phyloP scores from a whole-genome alignment of 2,113 vertebrate genomes.

The Macquaria ambigua region DNA sequence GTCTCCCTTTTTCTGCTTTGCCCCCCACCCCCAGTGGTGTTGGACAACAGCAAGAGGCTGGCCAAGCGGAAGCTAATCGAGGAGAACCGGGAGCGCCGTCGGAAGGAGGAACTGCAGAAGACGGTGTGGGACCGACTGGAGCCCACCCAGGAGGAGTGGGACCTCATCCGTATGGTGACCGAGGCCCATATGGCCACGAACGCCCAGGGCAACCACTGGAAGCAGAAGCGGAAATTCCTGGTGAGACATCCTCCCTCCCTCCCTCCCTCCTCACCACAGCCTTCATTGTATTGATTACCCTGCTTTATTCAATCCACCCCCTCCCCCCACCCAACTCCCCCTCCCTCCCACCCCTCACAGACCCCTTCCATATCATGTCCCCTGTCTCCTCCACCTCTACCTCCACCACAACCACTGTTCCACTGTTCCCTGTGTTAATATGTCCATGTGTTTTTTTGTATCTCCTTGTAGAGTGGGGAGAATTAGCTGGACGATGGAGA shows the following conservation, averaged over 20 bases:
- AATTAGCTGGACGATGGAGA: slow-evolving; percentile 83
- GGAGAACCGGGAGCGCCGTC: slow-evolving; percentile 95
- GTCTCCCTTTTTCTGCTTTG: neutral
- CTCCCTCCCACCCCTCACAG: neutral
- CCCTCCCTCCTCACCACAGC: slow-evolving; percentile 31
- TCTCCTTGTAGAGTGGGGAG: slow-evolving; percentile 86
- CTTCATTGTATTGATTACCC: slow-evolving; percentile 49
- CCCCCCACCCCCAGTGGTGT: slow-evolving; percentile 88
- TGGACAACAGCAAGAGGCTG: slow-evolving; percentile 96
- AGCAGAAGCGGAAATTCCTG: slow-evolving; percentile 98
- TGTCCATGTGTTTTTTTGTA: slow-evolving; percentile 83
- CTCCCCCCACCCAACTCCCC: neutral
- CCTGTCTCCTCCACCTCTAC: slow-evolving; percentile 46
- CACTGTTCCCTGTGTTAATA: slow-evolving; percentile 79
- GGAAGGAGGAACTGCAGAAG: slow-evolving; percentile 93
- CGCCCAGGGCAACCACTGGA: slow-evolving; percentile 98
- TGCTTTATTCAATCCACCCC: slow-evolving; percentile 22
- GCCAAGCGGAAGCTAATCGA: slow-evolving; percentile 98
- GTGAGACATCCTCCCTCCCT: slow-evolving; percentile 81
- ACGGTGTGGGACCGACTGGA: slow-evolving; percentile 92
- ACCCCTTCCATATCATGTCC: slow-evolving; percentile 10
- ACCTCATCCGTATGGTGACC: slow-evolving; percentile 94
- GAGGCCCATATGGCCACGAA: slow-evolving; percentile 98
- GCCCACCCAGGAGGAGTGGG: slow-evolving; percentile 96
- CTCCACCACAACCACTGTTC: slow-evolving; percentile 56